Evolutionary conservation across 2,888 invertebrate species (phyloP).

Genomic region (Eucriotettix oculatus): DNA sequence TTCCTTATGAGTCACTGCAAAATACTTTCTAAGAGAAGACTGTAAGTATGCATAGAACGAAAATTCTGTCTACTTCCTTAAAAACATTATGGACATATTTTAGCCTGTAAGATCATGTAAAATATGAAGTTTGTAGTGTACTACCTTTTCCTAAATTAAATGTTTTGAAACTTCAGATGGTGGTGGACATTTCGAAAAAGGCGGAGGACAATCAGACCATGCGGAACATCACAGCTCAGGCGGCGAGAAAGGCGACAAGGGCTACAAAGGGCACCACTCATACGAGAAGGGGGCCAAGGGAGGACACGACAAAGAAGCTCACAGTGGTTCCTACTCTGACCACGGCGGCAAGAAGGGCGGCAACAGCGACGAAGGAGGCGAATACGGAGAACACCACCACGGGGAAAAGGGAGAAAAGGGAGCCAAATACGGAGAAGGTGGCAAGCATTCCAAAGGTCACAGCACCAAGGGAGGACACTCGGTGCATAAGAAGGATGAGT

Average conservation of each 20-base stretch:
- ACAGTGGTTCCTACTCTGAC: slow-evolving; percentile 44
- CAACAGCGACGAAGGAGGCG: slow-evolving; percentile 43
- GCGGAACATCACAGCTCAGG: slow-evolving; percentile 37
- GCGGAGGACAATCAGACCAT: slow-evolving; percentile 37
- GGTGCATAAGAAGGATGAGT: slow-evolving; percentile 57
- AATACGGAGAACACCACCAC: slow-evolving; percentile 46
- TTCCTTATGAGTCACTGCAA: too few species aligned
- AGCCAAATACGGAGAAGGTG: slow-evolving; percentile 36
- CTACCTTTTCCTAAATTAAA: too few species aligned
- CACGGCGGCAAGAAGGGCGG: slow-evolving; percentile 41
- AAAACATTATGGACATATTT: too few species aligned
- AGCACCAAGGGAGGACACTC: slow-evolving; percentile 58
- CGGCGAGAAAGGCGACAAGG: slow-evolving; percentile 45
- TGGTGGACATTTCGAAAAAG: slow-evolving; percentile 21
- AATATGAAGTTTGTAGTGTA: too few species aligned
- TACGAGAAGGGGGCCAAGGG: slow-evolving; percentile 45
- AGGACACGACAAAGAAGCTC: slow-evolving; percentile 48
- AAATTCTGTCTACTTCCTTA: too few species aligned
- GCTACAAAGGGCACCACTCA: slow-evolving; percentile 44
- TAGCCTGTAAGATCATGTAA: too few species aligned
- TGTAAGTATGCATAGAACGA: too few species aligned
- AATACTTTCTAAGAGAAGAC: too few species aligned
- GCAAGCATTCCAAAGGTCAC: slow-evolving; percentile 54
- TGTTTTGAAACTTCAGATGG: background rate
- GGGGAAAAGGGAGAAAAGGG: slow-evolving; percentile 50